Conservation (phyloP, 2,888 invertebrate species). For the Amphimallon solstitiale region DNA sequence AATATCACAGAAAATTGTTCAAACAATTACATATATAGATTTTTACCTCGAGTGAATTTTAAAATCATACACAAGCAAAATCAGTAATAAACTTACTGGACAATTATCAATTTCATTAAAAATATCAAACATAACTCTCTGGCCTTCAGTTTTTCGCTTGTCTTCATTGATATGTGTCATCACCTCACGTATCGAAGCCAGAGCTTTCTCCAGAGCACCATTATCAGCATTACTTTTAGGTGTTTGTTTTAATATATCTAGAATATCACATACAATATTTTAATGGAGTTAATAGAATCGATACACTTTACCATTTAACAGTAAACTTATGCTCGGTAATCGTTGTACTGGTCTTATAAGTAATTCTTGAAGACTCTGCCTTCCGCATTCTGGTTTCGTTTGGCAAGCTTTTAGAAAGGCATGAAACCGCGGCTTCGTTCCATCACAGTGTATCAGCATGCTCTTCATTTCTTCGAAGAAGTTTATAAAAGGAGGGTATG, state of each 20-base stretch:
- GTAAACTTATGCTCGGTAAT: slow-evolving; percentile 93
- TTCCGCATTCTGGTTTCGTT: slow-evolving; percentile 93
- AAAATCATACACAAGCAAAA: background rate
- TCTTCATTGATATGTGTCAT: slow-evolving; percentile 98
- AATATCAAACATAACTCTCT: slow-evolving; percentile 95
- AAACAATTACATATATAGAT: no score
- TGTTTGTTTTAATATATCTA: slow-evolving; percentile 94
- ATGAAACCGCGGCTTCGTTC: slow-evolving; percentile 94
- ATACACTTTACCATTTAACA: slow-evolving; percentile 79
- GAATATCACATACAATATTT: slow-evolving; percentile 22
- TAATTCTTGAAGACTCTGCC: slow-evolving; percentile 94
- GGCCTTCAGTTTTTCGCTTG: slow-evolving; percentile 95
- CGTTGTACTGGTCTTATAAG: slow-evolving; percentile 98
- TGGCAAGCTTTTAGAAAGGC: slow-evolving; percentile 97
- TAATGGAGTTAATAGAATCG: background rate
- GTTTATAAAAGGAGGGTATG: slow-evolving; percentile 98
- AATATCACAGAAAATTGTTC: no score
- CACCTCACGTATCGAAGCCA: slow-evolving; percentile 90
- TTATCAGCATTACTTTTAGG: slow-evolving; percentile 89
- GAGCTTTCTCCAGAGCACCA: slow-evolving; percentile 82
- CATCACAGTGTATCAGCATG: slow-evolving; percentile 89
- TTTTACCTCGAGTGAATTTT: no score
- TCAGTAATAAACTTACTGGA: slow-evolving; percentile 72
- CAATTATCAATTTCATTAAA: slow-evolving; percentile 98
- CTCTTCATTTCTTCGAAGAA: slow-evolving; percentile 98